Evolutionary conservation across 2,797 vertebrate genomes (phyloP), one percentile per base, ranked within the genome.

Genomic region (Myioborus melanocephalus): DNA sequence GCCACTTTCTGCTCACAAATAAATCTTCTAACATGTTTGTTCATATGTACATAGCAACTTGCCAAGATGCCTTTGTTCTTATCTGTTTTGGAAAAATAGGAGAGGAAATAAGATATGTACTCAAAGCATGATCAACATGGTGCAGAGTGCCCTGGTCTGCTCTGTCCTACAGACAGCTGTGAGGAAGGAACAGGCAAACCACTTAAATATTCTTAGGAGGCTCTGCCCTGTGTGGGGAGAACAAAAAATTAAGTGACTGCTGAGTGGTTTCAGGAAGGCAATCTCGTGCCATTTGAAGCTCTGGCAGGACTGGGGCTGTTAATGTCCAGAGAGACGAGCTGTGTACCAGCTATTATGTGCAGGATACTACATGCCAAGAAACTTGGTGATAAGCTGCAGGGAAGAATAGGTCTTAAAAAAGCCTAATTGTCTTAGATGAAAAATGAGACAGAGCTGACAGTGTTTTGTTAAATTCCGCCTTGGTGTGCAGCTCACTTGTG

Each of bases 371-470:
- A 83, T 63, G 90, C 91, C 91, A 94, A 92, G 89, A 83, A 89
- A 85, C 71, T 75, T 23, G 20, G 61, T 27, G 87, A 96, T 85
- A 95, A 94, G 79, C 75, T 92, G 90, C 35, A 87, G 30, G 50
- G 89, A 94, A 93, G 78, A 96, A 93, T 63, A 50, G 53, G 83
- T 93, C 65, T 95, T 93, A 35, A 93, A 96, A 95, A 83, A 86
- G 79, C 76, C 52, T 94, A 87, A 95, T 92, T 89, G 92, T 81
- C 90, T 91, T 37, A 63, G 63, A 93, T 75, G 85, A 94, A 88
- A 95, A 96, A 94, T 70, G 69, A 96, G 87, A 90, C 64, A 90
- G 43, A 86, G 43, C 26, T 82, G 87, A 94, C 60, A 87, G 6
- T 71, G 64, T 82, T 88, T 96, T 93, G 91, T 94, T 78, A 87